Evolutionary conservation across 2,888 invertebrate species (phyloP), one percentile per base, ranked within the genome.

Genomic region (Polydrusus cervinus): DNA sequence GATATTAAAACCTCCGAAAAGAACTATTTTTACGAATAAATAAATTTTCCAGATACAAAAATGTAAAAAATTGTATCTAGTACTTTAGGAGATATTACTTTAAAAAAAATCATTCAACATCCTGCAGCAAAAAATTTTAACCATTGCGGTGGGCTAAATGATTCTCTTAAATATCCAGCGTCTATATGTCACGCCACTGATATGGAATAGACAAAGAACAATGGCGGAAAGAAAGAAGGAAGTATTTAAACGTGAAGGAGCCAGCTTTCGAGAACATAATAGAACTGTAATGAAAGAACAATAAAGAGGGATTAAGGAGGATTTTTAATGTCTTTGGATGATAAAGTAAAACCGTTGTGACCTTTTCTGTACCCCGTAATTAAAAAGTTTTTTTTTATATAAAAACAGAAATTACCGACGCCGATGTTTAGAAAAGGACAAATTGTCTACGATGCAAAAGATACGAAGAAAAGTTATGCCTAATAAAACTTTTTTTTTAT

Each of bases 251-350:
- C 25, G 16, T 30, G 7, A 64, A 64, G 55, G 65, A 53, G 64
- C 64, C 40, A 14, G 18, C 49, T 14, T 11, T 60, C 51, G 34
- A 57, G 60, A 51, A 57, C 66, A 74, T 69, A 70, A 74, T 65
- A 75, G 70, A 61, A 65, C 60, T 20, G 66, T 75, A 70, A 75
- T 75, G 71, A 75, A 70, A 75, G 75, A 75, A 75, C 75, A 75
- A 75, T 71, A 71, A 67, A 70, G 66, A 18, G 13, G 71, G 75
- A 75, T 75, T 65, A 47, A 13, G 69, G 38, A n/a, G 64, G 69
- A 65, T 68, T 65, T 74, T 69, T 64, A 64, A 69, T 69, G 64
- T 74, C 74, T 53, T 53, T 62, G 16, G 57, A 73, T 61, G 67
- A 73, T 73, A 62, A 67, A 68, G 61, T 67, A 62, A 67, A 67